Evolutionary conservation across 2,888 invertebrate species (phyloP).

Genomic region (Epinotia brunnichana): DNA sequence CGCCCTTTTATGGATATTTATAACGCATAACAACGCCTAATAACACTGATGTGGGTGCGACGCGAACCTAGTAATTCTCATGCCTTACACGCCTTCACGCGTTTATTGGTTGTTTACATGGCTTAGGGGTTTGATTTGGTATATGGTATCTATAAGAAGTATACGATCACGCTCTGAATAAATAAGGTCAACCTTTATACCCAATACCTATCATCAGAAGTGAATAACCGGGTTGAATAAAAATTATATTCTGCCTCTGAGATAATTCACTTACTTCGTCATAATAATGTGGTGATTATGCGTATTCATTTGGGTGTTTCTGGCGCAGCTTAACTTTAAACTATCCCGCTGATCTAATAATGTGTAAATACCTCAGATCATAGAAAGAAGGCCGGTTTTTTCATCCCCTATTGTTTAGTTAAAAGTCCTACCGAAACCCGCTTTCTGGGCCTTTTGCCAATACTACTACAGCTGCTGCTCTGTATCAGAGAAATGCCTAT

Average conservation of each 20-base stretch:
- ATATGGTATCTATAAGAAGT: background rate
- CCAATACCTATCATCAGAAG: background rate
- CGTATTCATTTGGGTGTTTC: no score
- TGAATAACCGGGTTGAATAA: background rate
- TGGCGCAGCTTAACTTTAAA: no score
- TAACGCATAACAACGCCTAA: constrained; percentile 42
- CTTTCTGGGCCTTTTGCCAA: no score
- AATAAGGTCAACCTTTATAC: background rate
- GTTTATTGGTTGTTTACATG: constrained; percentile 38
- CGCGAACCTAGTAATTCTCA: constrained; percentile 35
- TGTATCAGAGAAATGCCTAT: no score
- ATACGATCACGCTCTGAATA: background rate
- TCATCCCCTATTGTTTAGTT: no score
- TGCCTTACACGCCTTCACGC: constrained; percentile 36
- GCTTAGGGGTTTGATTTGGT: constrained; percentile 16
- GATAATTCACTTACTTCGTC: background rate
- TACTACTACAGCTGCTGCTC: no score
- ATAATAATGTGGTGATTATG: no score
- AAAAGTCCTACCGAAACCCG: no score
- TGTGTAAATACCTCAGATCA: no score
- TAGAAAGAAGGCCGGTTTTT: no score
- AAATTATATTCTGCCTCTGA: background rate
- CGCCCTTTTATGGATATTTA: constrained; percentile 49
- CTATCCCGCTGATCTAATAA: no score
- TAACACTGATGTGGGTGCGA: constrained; percentile 40